Conservation (phyloP, 2,113 vertebrate species). For the Centropus unirufus region DNA sequence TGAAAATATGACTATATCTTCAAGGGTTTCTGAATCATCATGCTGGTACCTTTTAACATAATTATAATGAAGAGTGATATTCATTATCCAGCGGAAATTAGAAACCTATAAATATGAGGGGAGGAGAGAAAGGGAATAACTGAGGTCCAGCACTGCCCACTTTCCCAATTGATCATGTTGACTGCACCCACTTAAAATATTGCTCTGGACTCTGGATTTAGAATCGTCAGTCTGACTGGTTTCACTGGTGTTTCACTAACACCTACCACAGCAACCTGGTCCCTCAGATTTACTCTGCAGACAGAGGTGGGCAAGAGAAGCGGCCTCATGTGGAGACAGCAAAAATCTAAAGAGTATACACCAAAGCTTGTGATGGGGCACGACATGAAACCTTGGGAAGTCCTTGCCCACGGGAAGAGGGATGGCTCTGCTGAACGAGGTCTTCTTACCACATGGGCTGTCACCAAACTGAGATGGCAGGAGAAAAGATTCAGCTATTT, state of each 20-base stretch:
- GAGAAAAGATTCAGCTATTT: neutral
- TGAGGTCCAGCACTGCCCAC: constrained; percentile 21
- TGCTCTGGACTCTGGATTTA: neutral
- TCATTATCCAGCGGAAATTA: constrained; percentile 71
- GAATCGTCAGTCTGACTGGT: neutral
- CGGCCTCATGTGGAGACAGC: neutral
- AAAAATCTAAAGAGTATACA: neutral
- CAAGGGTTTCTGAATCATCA: constrained; percentile 88
- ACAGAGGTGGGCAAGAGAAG: neutral
- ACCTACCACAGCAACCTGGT: neutral
- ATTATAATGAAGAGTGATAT: constrained; percentile 65
- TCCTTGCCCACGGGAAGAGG: accelerated
- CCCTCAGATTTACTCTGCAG: neutral
- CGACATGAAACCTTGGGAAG: neutral
- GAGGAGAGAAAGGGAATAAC: constrained; percentile 12
- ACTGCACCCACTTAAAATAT: neutral
- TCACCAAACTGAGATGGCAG: neutral
- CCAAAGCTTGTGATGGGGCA: neutral
- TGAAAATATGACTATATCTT: constrained; percentile 81
- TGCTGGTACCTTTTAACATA: constrained; percentile 85
- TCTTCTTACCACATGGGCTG: neutral
- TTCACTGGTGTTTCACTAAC: neutral
- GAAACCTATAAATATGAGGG: constrained; percentile 65
- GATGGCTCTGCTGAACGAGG: neutral
- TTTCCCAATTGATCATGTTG: constrained; percentile 15